A percentile compares a stretch with the other conserved stretches of the same genome.
Conservation (phyloP, 1,140 invertebrate species). For the Neodiprion fabricii region DNA sequence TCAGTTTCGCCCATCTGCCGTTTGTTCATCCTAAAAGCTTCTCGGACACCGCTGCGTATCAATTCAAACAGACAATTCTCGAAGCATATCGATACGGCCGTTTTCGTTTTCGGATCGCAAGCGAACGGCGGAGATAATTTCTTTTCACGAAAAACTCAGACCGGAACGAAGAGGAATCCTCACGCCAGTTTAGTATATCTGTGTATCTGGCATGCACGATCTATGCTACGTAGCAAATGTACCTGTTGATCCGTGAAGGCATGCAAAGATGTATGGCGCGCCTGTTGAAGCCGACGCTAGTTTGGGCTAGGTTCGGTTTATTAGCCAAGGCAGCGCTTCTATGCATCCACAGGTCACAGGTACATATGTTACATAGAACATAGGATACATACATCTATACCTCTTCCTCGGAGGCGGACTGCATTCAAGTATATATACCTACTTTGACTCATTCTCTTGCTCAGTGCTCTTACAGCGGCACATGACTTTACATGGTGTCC, state of each 20-base stretch:
- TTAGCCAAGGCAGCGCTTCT: neutral
- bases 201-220: no score
- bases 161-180: no score
- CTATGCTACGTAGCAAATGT: neutral
- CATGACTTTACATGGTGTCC: no score
- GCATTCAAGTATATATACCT: neutral
- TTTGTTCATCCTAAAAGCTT: conserved; percentile 6
- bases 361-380: neutral
- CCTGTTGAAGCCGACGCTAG: conserved; percentile 4
- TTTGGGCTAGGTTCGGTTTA: neutral
- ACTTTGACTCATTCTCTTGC: neutral
- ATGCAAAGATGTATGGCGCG: conserved; percentile 5
- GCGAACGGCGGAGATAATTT: no score
- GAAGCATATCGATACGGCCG: no score
- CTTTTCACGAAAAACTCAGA: no score
- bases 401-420: neutral
- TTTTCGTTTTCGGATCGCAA: no score
- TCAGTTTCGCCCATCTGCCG: neutral
- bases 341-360: no score
- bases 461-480: no score
- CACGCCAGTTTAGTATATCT: no score
- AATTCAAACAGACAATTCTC: no score
- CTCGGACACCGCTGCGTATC: neutral
- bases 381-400: neutral
- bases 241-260: neutral